Percentiles rank a stretch among this genome's conserved stretches.
phyloP scores from a whole-genome alignment of 2,797 vertebrate genomes.

The Salmo trutta region DNA sequence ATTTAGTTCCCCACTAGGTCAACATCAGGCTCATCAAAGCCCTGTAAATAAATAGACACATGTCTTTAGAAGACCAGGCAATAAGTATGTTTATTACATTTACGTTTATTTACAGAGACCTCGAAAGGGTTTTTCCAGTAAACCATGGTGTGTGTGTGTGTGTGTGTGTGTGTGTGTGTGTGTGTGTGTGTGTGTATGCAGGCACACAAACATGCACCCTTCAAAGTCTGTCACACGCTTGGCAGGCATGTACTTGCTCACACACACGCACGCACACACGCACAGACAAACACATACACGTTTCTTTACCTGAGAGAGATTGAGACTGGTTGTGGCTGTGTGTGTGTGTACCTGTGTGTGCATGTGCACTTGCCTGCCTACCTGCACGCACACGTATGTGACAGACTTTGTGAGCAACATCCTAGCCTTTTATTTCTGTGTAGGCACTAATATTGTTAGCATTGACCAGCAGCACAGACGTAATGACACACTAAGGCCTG shows the following conservation, averaged over 20 bases:
- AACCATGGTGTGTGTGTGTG: not conserved
- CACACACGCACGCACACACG: not conserved
- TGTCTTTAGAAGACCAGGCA: too few relatives aligned
- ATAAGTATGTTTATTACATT: too few relatives aligned
- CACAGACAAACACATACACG: not conserved
- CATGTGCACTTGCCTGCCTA: too few relatives aligned
- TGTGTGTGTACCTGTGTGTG: not conserved
- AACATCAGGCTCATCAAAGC: too few relatives aligned
- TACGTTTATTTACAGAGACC: too few relatives aligned
- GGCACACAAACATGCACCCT: conserved; percentile 5
- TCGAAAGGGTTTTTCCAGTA: too few relatives aligned
- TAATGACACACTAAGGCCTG: not conserved
- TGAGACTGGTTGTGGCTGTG: not conserved
- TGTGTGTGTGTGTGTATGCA: not conserved
- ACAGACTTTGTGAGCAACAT: not conserved
- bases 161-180: too few relatives aligned
- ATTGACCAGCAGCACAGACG: not conserved
- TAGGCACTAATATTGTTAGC: not conserved
- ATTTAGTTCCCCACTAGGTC: too few relatives aligned
- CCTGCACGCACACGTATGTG: not conserved
- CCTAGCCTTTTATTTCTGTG: not conserved
- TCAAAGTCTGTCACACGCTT: not conserved
- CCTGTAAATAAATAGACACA: too few relatives aligned
- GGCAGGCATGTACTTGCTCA: not conserved
- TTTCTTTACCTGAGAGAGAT: not conserved